Evolutionary conservation across 2,113 vertebrate species (phyloP).

Genomic region (Alosa alosa): DNA sequence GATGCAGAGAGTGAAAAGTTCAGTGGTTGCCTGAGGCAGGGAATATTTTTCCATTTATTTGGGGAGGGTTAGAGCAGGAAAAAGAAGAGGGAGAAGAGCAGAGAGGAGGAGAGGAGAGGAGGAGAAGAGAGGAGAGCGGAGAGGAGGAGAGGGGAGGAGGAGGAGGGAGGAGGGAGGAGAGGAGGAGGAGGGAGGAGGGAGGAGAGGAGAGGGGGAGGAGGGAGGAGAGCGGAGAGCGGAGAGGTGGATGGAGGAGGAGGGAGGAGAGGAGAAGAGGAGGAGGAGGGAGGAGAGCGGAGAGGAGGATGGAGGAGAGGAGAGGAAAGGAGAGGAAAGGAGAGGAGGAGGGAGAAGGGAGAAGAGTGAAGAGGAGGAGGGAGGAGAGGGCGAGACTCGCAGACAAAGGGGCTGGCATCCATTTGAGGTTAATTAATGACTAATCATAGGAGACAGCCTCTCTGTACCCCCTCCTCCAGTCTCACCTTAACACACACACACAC

Average conservation of each 20-base stretch:
- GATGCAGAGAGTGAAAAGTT: slow-evolving; percentile 81
- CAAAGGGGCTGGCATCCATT: slow-evolving; percentile 67
- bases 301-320: background rate
- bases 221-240: no score
- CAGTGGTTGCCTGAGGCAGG: slow-evolving; percentile 73
- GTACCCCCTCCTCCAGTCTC: background rate
- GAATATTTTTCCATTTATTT: slow-evolving; percentile 77
- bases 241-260: no score
- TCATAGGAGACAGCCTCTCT: slow-evolving; percentile 62
- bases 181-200: slow-evolving; percentile 25
- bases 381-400: slow-evolving; percentile 55
- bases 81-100: slow-evolving; percentile 23
- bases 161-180: background rate
- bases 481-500: background rate
- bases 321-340: no score
- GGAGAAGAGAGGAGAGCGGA: background rate
- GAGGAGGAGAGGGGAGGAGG: no score
- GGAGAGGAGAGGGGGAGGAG: background rate
- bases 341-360: slow-evolving; percentile 23
- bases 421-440: slow-evolving; percentile 79
- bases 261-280: no score
- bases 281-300: no score
- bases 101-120: background rate
- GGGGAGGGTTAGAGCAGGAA: slow-evolving; percentile 18
- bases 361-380: background rate